A percentile compares a stretch with the other conserved stretches of the same genome.
phyloP scores from a whole-genome alignment of 2,797 vertebrate species.

The Apodemus agrarius region DNA sequence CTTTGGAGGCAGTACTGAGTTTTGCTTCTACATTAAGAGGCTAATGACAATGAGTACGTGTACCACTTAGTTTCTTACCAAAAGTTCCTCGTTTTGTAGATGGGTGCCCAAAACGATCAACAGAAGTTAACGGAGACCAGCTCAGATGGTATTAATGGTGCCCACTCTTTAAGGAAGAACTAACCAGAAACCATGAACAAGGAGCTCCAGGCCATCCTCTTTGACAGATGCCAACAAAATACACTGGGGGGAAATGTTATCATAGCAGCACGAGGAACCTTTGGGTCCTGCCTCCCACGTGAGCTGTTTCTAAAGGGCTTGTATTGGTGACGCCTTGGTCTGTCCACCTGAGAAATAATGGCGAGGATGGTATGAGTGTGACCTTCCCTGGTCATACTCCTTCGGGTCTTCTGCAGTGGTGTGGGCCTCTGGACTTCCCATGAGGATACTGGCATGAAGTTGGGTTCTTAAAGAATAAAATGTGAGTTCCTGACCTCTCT shows the following conservation, averaged over 20 bases:
- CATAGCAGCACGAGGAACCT: not conserved
- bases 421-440: not conserved
- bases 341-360: not conserved
- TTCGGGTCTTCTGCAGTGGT: not conserved
- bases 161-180: not conserved
- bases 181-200: not conserved
- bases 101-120: not conserved
- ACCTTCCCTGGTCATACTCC: not conserved
- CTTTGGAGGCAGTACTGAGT: conserved; percentile 14
- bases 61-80: not conserved
- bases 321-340: not conserved
- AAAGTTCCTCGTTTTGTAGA: not conserved
- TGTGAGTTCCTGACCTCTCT: not conserved
- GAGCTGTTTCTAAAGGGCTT: not conserved
- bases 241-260: not conserved
- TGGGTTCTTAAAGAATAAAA: conserved; percentile 1
- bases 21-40: conserved; percentile 6
- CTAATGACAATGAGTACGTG: not conserved
- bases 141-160: not conserved
- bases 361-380: not conserved
- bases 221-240: not conserved
- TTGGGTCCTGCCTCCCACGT: not conserved
- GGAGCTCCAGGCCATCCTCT: not conserved
- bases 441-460: not conserved
- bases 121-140: not conserved